Conservation (phyloP, 1,140 invertebrate species). For the Meloidogyne exigua region DNA sequence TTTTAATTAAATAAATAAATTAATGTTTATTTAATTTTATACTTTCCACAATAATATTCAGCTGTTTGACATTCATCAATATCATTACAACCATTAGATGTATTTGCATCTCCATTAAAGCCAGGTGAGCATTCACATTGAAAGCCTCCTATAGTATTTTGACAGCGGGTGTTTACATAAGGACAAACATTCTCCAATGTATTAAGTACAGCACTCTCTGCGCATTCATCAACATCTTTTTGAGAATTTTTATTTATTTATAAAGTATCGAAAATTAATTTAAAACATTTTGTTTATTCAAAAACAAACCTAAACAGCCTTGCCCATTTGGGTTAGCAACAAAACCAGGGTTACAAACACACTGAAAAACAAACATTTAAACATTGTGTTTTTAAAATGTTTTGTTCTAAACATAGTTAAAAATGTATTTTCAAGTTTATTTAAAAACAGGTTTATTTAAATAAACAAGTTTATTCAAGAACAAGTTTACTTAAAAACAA, state of each 20-base stretch:
- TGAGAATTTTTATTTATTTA: constrained; percentile 12
- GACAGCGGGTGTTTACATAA: constrained; percentile 35
- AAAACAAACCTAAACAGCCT: constrained; percentile 32
- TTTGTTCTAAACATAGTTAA: neutral
- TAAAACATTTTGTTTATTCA: constrained; percentile 12
- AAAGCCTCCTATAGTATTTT: constrained; percentile 42
- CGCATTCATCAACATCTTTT: constrained; percentile 48
- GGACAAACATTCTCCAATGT: constrained; percentile 33
- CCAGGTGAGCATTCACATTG: constrained; percentile 43
- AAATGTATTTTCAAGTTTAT: neutral
- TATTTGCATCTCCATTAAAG: constrained; percentile 36
- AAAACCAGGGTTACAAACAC: constrained; percentile 45
- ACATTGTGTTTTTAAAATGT: neutral
- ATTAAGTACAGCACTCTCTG: neutral
- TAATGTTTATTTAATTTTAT: neutral
- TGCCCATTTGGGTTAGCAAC: constrained; percentile 30
- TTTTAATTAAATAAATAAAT: constrained; percentile 1
- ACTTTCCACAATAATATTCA: constrained; percentile 41
- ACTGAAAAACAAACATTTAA: constrained; percentile 17
- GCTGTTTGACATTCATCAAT: constrained; percentile 45
- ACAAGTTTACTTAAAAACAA: neutral
- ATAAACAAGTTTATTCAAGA: neutral
- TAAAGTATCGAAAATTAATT: constrained; percentile 18
- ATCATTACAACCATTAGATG: constrained; percentile 35
- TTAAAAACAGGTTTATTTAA: neutral